Evolutionary conservation across 2,888 invertebrate species (phyloP).

Genomic region (Dryocosmus kuriphilus): DNA sequence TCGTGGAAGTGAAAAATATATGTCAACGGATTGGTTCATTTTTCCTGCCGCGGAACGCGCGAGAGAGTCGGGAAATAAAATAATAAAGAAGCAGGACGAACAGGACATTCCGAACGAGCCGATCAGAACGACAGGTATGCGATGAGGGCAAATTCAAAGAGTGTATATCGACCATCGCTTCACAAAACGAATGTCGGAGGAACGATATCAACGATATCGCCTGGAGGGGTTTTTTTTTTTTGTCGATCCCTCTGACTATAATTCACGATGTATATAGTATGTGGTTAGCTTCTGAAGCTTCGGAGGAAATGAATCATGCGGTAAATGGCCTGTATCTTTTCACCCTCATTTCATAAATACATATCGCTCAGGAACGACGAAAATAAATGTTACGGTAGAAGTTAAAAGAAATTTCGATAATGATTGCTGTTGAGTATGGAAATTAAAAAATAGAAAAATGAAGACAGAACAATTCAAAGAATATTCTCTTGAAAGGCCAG

Average conservation of each 20-base stretch:
- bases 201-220: slow-evolving; percentile 30
- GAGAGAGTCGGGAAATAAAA: background rate
- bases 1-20: slow-evolving; percentile 32
- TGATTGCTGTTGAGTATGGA: background rate
- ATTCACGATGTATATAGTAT: slow-evolving; percentile 18
- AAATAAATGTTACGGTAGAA: background rate
- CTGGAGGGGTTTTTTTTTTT: too few species aligned
- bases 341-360: background rate
- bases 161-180: slow-evolving; percentile 13
- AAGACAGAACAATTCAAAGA: too few species aligned
- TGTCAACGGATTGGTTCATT: slow-evolving; percentile 19
- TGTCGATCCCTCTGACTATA: background rate
- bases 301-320: background rate
- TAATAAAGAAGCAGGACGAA: slow-evolving; percentile 10
- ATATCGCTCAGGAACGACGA: background rate
- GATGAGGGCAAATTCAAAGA: slow-evolving; percentile 22
- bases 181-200: slow-evolving; percentile 31
- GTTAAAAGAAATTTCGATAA: background rate
- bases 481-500: too few species aligned
- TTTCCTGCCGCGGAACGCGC: slow-evolving; percentile 3
- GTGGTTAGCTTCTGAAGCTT: background rate
- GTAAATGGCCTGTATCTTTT: background rate
- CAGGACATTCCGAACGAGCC: slow-evolving; percentile 35
- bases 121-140: slow-evolving; percentile 32
- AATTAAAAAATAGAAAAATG: too few species aligned